phyloP scores from a whole-genome alignment of 2,113 vertebrate species.

The Plectropomus leopardus region DNA sequence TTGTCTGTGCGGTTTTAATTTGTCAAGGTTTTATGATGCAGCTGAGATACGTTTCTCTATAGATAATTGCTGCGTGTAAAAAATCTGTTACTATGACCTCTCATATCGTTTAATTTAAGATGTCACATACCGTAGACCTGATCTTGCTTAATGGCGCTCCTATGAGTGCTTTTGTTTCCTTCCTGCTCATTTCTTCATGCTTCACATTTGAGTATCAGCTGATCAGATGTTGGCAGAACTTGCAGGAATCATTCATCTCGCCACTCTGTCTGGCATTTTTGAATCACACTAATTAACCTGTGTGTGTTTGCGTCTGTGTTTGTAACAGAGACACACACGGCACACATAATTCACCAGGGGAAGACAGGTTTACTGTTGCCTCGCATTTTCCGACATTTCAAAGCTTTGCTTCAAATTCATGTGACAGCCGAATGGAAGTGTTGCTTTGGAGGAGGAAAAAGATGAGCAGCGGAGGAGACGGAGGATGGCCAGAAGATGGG shows the following conservation, averaged over 20 bases:
- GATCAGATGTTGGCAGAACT: conserved; percentile 27
- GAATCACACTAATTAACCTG: conserved; percentile 53
- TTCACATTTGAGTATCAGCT: conserved; percentile 15
- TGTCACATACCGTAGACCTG: not conserved
- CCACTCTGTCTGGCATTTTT: conserved; percentile 35
- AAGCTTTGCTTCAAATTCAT: conserved; percentile 27
- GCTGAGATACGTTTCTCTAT: not conserved
- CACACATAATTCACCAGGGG: not conserved
- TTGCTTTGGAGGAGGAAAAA: conserved; percentile 24
- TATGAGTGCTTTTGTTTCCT: conserved; percentile 1
- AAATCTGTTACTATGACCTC: not conserved
- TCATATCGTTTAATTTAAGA: conserved; percentile 4
- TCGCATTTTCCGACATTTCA: conserved; percentile 28
- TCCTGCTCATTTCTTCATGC: conserved; percentile 34
- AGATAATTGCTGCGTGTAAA: not conserved
- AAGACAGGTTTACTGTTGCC: conserved; percentile 32
- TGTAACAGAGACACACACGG: not conserved
- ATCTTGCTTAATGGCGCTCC: not conserved
- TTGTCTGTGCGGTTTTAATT: not conserved
- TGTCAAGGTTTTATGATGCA: conserved; percentile 22
- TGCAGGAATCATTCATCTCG: conserved; percentile 11
- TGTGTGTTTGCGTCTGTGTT: conserved; percentile 4
- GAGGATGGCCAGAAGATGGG: conserved; percentile 24
- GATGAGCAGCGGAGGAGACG: conserved; percentile 11
- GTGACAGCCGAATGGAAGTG: conserved; percentile 29